Evolutionary conservation across 1,140 invertebrate genomes (phyloP), one percentile per base, ranked within the genome.

Genomic region (Drosophila pectinifera): DNA sequence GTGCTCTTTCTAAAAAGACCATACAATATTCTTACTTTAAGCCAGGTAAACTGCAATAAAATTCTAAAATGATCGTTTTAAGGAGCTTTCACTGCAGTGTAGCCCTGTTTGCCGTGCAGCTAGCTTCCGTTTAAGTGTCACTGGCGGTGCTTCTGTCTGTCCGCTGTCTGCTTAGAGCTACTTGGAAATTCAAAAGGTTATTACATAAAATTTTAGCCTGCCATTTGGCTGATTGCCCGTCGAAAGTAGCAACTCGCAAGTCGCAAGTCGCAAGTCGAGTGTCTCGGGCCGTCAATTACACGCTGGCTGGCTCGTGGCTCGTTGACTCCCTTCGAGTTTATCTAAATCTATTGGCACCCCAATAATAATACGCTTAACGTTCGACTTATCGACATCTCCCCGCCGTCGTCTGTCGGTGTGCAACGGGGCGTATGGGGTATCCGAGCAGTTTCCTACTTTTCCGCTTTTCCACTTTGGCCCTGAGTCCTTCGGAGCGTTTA

Each of bases 161-260:
- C 43, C 59, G 46, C 45, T 61, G 56, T 57, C 59, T 62, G 65
- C 55, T 68, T 48, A 75, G 64, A 68, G 73, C 76, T 80, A 88
- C 84, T 89, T 89, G 78, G 68, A 84, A 84, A 89, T 89, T 89
- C 84, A 90, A 89, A 53, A 90, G 85, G 84, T 78, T 89, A 89
- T 89, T 90, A 90, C 80, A 89, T 89, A 89, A 89, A 90, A 89
- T 84, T 89, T 89, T 78, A 89, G 84, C 80, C 63, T 80, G 80
- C 85, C 84, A 89, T 90, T 90, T 80, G 76, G 85, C 69, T 89
- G 84, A 89, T 89, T 89, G 84, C 73, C 76, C 80, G 73, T 73
- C 88, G 88, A 68, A 57, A 65, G 54, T 63, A 45, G 48, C 48
- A 14, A 51, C 16, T 34, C 5, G n/a, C 61, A 58, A 45, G 53